phyloP scores from a whole-genome alignment of 2,888 invertebrate species.

The Epiblema foenella region DNA sequence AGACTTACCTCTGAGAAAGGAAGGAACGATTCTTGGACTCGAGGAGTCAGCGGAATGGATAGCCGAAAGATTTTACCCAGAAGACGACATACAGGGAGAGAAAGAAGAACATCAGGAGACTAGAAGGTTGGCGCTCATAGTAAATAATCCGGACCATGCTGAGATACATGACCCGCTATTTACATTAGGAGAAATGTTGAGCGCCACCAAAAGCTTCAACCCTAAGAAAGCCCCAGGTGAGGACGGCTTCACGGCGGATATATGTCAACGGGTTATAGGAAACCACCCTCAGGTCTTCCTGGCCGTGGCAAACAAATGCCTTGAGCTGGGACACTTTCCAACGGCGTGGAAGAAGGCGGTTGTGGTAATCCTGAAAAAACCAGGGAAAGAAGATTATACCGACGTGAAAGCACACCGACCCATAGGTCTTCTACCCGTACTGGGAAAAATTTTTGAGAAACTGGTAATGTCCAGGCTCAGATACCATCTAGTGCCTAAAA shows the following conservation, averaged over 20 bases:
- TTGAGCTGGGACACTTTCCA: conserved; percentile 42
- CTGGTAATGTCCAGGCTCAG: background rate
- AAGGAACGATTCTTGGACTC: background rate
- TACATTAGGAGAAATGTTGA: conserved; percentile 6
- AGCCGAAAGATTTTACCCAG: conserved; percentile 31
- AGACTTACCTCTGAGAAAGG: background rate
- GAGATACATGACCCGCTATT: conserved; percentile 19
- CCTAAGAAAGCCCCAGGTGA: conserved; percentile 39
- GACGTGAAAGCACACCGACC: conserved; percentile 3
- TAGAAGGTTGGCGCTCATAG: background rate
- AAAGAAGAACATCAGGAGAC: background rate
- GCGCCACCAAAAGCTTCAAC: conserved; percentile 1
- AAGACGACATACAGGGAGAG: background rate
- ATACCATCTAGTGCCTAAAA: background rate
- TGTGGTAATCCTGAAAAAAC: conserved; percentile 42
- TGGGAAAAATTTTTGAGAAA: background rate
- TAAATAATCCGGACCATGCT: background rate
- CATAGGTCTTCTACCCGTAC: conserved; percentile 2
- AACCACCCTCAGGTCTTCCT: conserved; percentile 10
- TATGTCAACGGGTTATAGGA: conserved; percentile 15
- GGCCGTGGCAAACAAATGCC: conserved; percentile 30
- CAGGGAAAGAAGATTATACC: conserved; percentile 8
- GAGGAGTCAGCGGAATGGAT: background rate
- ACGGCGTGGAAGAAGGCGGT: conserved; percentile 36
- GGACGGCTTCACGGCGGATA: conserved; percentile 41